Base-by-base conservation (phyloP, 1,140 invertebrate genomes). In the Polypedilum vanderplanki region DNA sequence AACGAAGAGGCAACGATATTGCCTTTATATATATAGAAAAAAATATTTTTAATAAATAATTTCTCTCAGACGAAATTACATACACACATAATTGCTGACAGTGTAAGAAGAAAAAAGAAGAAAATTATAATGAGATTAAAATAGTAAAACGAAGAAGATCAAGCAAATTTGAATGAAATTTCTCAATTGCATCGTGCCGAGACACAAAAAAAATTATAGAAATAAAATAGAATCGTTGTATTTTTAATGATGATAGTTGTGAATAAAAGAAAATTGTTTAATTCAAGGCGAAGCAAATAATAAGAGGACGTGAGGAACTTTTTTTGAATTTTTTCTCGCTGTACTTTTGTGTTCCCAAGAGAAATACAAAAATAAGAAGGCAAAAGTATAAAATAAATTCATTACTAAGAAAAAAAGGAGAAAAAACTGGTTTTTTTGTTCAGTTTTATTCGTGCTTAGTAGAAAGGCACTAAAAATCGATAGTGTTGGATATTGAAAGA, bases 391-490 rank as follows among this genome's bases (percentile, higher is more conserved):
- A 57, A 57, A 57, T 57, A 15, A 57, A 46, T 46, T 57, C 46
- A 57, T 12, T 57, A 57, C 46, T n/a, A 12, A 57, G n/a, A 57
- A 57, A 57, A 57, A 57, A n/a, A 15, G 46, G 15, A 12, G 3
- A 57, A 57, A 57, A 57, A 15, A 57, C 12, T 57, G 4, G 15
- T 8, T 57, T 57, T 12, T n/a, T n/a, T n/a, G n/a, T n/a, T n/a
- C n/a, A n/a, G n/a, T n/a, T n/a, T n/a, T n/a, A n/a, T n/a, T 57
- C 46, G 46, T 57, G 46, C 46, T n/a, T n/a, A 15, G 12, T 8
- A 57, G n/a, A 46, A 57, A 57, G 46, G 46, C 12, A 57, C 46
- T n/a, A 57, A 57, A 57, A 57, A 57, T 57, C 46, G n/a, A 57
- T 57, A 57, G 46, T 57, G 12, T 33, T 33, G 24, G 24, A 33